Percentiles rank a stretch among this genome's conserved stretches.
Conservation (phyloP, 2,113 vertebrate genomes). For the Nothobranchius furzeri region DNA sequence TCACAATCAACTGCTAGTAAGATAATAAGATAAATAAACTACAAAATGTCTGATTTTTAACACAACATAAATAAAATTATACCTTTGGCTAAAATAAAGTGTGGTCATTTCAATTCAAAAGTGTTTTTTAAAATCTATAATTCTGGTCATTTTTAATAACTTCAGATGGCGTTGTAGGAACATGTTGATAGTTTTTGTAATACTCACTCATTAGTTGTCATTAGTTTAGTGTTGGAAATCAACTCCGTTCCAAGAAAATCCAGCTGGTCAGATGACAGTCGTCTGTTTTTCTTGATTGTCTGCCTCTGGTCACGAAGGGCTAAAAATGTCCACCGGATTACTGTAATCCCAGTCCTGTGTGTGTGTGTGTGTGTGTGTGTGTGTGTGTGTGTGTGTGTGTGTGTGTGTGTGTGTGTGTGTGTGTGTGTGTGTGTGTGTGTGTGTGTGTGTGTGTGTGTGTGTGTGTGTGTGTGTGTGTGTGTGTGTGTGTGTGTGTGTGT, state of each 20-base stretch:
- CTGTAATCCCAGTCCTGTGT: slow-evolving; percentile 56
- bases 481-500: no score
- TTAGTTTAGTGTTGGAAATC: slow-evolving; percentile 24
- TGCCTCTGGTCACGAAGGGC: slow-evolving; percentile 47
- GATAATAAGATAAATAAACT: no score
- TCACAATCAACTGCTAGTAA: no score
- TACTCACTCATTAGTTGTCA: background rate
- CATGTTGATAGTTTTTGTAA: no score
- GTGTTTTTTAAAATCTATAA: no score
- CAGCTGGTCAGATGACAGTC: slow-evolving; percentile 43
- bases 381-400: slow-evolving; percentile 18
- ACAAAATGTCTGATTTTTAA: no score
- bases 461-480: no score
- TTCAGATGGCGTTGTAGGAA: background rate
- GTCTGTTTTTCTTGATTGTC: slow-evolving; percentile 52
- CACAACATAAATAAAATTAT: background rate
- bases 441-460: no score
- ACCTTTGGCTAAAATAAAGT: background rate
- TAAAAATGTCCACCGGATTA: slow-evolving; percentile 69
- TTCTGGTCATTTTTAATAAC: no score
- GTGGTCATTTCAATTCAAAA: background rate
- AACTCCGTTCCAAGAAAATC: slow-evolving; percentile 28
- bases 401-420: background rate
- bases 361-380: slow-evolving; percentile 27
- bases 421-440: slow-evolving; percentile 13